A percentile compares a stretch with the other conserved stretches of the same genome.
phyloP scores from a whole-genome alignment of 2,797 vertebrate genomes.

The Bradypodion ventrale region DNA sequence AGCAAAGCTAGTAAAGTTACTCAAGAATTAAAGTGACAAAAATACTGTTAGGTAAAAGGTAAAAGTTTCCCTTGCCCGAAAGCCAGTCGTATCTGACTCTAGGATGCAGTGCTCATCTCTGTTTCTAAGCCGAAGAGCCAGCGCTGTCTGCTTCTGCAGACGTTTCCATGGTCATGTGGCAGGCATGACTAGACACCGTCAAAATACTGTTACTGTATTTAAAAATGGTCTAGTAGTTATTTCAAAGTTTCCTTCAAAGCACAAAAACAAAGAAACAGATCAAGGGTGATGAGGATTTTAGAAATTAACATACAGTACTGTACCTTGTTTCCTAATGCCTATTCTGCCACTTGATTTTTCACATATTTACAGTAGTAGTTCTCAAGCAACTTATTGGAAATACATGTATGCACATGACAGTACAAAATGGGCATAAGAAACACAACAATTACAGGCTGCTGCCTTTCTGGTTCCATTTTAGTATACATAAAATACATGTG shows the following conservation, averaged over 20 bases:
- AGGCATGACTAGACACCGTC: too few relatives aligned
- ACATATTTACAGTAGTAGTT: neutral
- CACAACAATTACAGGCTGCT: neutral
- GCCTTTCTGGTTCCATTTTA: neutral
- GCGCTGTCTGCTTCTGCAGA: too few relatives aligned
- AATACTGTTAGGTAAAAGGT: too few relatives aligned
- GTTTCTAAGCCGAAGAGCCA: too few relatives aligned
- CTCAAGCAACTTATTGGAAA: neutral
- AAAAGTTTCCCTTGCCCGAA: too few relatives aligned
- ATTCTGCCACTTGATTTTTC: too few relatives aligned
- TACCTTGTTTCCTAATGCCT: neutral
- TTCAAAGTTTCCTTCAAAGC: neutral
- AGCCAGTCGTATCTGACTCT: too few relatives aligned
- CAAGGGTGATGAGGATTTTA: neutral
- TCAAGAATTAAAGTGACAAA: neutral
- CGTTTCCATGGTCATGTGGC: too few relatives aligned
- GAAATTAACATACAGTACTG: neutral
- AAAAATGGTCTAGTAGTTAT: neutral
- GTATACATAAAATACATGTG: neutral
- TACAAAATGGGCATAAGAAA: neutral
- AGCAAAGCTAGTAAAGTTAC: neutral
- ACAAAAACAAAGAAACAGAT: neutral
- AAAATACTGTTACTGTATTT: neutral
- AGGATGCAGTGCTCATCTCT: too few relatives aligned
- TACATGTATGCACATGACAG: neutral